Conservation (phyloP, 1,140 invertebrate species). For the Aphis craccivora region DNA sequence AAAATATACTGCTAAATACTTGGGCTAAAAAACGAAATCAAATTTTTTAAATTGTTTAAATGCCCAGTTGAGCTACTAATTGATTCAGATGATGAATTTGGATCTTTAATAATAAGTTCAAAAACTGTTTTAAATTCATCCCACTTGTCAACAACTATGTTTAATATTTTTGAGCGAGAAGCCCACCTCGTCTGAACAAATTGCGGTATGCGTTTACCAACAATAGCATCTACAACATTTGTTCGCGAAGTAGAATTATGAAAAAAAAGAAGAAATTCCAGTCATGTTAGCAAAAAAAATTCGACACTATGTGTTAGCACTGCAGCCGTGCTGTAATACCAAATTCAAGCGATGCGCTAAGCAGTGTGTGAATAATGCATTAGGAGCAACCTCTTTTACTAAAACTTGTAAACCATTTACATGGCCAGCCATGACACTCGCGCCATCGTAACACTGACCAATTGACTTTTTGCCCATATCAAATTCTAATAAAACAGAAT, state of each 20-base stretch:
- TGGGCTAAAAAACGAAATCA: neutral
- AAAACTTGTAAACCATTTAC: slow-evolving; percentile 60
- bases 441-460: slow-evolving; percentile 51
- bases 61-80: neutral
- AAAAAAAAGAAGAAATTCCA: slow-evolving; percentile 58
- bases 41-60: neutral
- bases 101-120: neutral
- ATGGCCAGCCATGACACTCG: slow-evolving; percentile 59
- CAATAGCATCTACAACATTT: neutral
- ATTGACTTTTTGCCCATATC: neutral
- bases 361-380: slow-evolving; percentile 61
- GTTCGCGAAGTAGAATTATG: slow-evolving; percentile 6
- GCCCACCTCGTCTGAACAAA: slow-evolving; percentile 16
- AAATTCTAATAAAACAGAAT: slow-evolving; percentile 47
- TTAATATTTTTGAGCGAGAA: slow-evolving; percentile 40
- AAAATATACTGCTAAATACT: neutral
- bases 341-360: slow-evolving; percentile 60
- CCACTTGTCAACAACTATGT: neutral
- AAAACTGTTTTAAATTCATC: neutral
- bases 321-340: slow-evolving; percentile 59
- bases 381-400: slow-evolving; percentile 60
- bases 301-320: slow-evolving; percentile 59
- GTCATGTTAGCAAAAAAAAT: slow-evolving; percentile 34
- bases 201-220: slow-evolving; percentile 3
- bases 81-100: neutral